Evolutionary conservation across 2,888 invertebrate genomes (phyloP), one percentile per base, ranked within the genome.

Genomic region (Eledona agricola): DNA sequence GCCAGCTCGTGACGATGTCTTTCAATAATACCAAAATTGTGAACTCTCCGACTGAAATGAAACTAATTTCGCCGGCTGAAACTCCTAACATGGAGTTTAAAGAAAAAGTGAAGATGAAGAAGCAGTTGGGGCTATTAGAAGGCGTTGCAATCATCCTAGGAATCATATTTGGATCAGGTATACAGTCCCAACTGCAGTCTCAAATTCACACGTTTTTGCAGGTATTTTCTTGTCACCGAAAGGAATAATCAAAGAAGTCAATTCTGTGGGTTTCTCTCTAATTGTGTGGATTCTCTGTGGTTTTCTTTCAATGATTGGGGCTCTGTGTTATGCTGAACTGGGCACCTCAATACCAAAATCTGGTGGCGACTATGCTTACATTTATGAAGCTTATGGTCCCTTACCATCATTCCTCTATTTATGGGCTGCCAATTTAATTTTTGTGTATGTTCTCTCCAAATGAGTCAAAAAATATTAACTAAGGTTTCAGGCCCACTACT

Each of bases 351-450:
- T 98, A 70, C 91, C 94, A 2, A 90, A 93, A 71, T 96, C 95
- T 51, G 97, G 97, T 11, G 97, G 96, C 1, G 97, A 98, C 78
- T 98, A 98, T 76, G 95, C 96, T 19, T 98, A 98, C 70, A 96
- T 98, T 58, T 83, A 87, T 67, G 90, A 95, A 76, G 92, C 96
- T 1, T 97, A 88, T 72, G 97, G 97, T 13, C 83, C 90, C 1
- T 76, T 98, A 47, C 94, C 93, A 7, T 92, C 96, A 0, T 98
- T 98, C 75, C 79, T 99, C 6, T 97, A 93, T 73, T 79, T 98
- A 6, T 98, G 98, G 97, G 94, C 94, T 72, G 95, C 96, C n/a
- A 90, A 93, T 79, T 82, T 96, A 67, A 92, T 97, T 56, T 95
- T 97, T 81, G 94, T 96, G 90, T 96, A 78, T 85, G 93, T 82